A percentile compares a stretch with the other conserved stretches of the same genome.
Evolutionary conservation across 2,113 vertebrate species (phyloP).

Genomic region (Gracilinanus agilis): DNA sequence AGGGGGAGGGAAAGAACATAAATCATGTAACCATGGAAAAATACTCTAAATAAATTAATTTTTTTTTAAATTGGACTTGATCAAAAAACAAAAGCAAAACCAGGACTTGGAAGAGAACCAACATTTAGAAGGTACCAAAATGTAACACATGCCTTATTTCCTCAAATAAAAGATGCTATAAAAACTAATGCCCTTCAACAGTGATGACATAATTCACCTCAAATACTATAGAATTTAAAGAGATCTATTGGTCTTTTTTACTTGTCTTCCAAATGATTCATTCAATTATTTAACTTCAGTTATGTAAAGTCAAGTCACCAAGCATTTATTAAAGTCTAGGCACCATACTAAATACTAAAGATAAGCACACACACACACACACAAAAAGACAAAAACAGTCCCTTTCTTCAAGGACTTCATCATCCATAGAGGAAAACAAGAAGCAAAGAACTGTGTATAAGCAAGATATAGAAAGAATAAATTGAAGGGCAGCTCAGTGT

Average conservation of each 20-base stretch:
- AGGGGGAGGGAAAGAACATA: too few relatives aligned
- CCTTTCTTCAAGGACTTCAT: background rate
- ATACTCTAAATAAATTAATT: too few relatives aligned
- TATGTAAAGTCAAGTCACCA: background rate
- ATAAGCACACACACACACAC: background rate
- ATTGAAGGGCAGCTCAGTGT: too few relatives aligned
- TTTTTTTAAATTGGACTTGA: too few relatives aligned
- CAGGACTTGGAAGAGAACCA: background rate
- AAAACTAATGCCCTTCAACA: background rate
- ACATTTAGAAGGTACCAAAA: background rate
- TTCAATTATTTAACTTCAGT: background rate
- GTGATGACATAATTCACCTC: background rate
- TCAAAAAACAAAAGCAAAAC: too few relatives aligned
- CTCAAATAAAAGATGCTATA: background rate
- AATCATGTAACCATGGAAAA: too few relatives aligned
- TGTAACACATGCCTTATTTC: background rate
- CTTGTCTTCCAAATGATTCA: slow-evolving; percentile 13
- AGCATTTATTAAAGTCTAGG: slow-evolving; percentile 8
- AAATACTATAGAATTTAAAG: background rate
- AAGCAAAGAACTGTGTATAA: background rate
- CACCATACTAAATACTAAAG: background rate
- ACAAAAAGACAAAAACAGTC: too few relatives aligned
- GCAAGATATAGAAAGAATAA: background rate
- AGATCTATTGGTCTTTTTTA: background rate
- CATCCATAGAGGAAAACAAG: background rate